A percentile compares a stretch with the other conserved stretches of the same genome.
Conservation (phyloP, 2,113 vertebrate species). For the Oriolus oriolus region DNA sequence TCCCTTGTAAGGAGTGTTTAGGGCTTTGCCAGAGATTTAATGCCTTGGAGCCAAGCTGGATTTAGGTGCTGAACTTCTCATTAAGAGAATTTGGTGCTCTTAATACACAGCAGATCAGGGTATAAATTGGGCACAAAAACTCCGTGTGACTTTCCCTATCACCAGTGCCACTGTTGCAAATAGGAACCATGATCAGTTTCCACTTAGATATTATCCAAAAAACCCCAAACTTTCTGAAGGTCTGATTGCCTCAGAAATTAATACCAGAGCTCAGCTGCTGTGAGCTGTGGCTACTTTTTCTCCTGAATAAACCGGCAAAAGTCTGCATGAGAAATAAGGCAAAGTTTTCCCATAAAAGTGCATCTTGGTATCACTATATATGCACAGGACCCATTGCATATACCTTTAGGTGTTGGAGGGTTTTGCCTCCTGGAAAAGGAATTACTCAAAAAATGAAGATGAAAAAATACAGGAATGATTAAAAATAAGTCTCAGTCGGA, state of each 20-base stretch:
- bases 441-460: background rate
- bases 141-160: background rate
- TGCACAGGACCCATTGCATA: background rate
- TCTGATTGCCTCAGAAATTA: background rate
- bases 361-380: background rate
- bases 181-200: background rate
- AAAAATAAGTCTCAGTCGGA: background rate
- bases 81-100: background rate
- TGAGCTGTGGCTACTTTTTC: background rate
- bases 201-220: background rate
- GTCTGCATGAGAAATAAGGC: background rate
- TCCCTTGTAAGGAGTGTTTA: background rate
- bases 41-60: background rate
- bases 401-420: background rate
- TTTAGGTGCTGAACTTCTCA: background rate
- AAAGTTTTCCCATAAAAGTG: background rate
- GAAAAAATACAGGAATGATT: background rate
- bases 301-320: background rate
- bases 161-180: background rate
- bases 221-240: background rate
- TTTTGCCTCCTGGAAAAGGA: background rate
- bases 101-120: background rate
- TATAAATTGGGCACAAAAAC: background rate
- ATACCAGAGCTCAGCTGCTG: background rate
- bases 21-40: background rate